Base-by-base conservation (phyloP, 1,140 invertebrate genomes). In the Trichonephila clavata region DNA sequence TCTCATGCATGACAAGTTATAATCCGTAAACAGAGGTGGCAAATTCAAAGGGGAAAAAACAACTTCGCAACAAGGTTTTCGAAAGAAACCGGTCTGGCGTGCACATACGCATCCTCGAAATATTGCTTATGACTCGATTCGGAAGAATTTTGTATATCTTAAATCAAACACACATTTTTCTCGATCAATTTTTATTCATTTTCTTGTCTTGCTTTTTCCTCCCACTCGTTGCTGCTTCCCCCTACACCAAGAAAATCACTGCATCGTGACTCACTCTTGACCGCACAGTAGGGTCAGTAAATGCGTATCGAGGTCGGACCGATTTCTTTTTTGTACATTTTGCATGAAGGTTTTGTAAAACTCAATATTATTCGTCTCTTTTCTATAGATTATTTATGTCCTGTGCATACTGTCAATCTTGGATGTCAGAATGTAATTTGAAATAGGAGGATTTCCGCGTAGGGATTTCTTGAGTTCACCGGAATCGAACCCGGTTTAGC, bases 261-360 rank as follows among this genome's bases (percentile, higher is more conserved):
- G n/a, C 81, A 2, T 39, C 84, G 60, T 86, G 84, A 86, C 20
- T 86, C 84, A 86, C 84, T 63, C 2, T 86, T 86, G 84, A 86
- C 84, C 84, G 84, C 84, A 32, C 32, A 86, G 84, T 59, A 21
- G 60, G 84, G 84, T 86, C 84, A 63, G 2, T 21, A 60, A 61
- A 63, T 86, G 57, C 60, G 24, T 61, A 86, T 86, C 84, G 60
- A 86, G 57, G 57, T 86, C 59, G 32, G 13, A 59, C 1, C 24
- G 24, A 18, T 63, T 77, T 77, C 27, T 32, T 77, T 77, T 39
- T 24, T 77, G 32, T 7, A 77, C 71, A 77, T 68, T 57, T 50
- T 3, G 81, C 43, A 83, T 77, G 71, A 50, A 43, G 81, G 81
- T n/a, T 13, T 57, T 83, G 21, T n/a, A 83, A 57, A 83, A 57